phyloP scores from a whole-genome alignment of 2,888 invertebrate species.

The Hecatera dysodea region DNA sequence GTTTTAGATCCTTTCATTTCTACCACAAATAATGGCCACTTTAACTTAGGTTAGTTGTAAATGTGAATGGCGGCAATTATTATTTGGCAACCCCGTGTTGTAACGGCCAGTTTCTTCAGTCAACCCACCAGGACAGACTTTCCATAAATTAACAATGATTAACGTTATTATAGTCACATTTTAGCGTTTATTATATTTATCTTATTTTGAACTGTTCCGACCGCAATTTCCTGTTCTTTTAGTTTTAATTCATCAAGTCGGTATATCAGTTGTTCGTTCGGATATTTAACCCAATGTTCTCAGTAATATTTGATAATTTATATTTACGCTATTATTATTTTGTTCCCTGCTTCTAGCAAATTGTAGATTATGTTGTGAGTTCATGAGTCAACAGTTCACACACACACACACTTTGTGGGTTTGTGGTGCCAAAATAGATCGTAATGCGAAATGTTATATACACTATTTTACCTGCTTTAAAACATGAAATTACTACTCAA shows the following conservation, averaged over 20 bases:
- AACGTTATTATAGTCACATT: neutral
- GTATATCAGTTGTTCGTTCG: conserved; percentile 10
- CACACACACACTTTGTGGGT: neutral
- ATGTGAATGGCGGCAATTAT: conserved; percentile 26
- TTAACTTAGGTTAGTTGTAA: conserved; percentile 16
- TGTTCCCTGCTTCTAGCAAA: conserved; percentile 16
- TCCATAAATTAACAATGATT: conserved; percentile 2
- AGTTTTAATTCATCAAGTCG: conserved; percentile 11
- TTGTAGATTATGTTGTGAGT: neutral
- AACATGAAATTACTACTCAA: conserved; percentile 19
- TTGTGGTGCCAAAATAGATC: conserved; percentile 14
- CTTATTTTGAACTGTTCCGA: conserved; percentile 14
- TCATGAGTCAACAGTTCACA: conserved; percentile 8
- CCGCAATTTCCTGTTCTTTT: conserved; percentile 37
- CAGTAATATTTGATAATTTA: conserved; percentile 25
- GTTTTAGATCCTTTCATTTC: conserved; percentile 27
- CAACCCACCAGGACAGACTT: neutral
- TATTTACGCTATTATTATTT: conserved; percentile 19
- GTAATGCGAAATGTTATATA: neutral
- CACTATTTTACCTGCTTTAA: conserved; percentile 20
- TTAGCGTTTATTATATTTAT: conserved; percentile 5
- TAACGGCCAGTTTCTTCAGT: neutral
- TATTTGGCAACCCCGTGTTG: neutral
- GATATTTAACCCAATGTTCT: conserved; percentile 22
- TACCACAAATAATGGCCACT: neutral